phyloP scores from a whole-genome alignment of 1,140 invertebrate species.

The Lasioglossum albipes region DNA sequence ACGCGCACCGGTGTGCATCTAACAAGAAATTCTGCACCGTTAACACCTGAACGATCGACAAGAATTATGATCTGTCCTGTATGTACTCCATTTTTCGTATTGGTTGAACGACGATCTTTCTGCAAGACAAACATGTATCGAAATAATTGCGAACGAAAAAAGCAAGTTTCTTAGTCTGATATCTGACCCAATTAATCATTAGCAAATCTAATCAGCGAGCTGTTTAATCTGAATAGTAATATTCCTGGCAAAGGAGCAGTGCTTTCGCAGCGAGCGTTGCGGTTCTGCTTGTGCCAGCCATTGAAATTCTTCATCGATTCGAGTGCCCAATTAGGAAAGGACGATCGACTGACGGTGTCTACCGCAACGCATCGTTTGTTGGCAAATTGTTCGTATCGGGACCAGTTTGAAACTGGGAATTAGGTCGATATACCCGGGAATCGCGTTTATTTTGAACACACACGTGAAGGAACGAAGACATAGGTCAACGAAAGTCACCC shows the following conservation, averaged over 20 bases:
- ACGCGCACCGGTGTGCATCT: not conserved
- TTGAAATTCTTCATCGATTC: too few species aligned
- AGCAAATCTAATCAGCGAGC: too few species aligned
- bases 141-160: too few species aligned
- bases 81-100: not conserved
- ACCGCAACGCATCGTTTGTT: not conserved
- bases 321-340: not conserved
- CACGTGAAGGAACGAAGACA: slow-evolving; percentile 32
- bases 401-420: slow-evolving; percentile 3
- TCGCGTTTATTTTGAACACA: slow-evolving; percentile 19
- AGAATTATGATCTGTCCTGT: not conserved
- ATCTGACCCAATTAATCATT: too few species aligned
- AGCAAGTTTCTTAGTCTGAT: too few species aligned
- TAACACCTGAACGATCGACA: not conserved
- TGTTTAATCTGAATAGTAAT: too few species aligned
- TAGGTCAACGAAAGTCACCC: slow-evolving; percentile 39
- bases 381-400: slow-evolving; percentile 10
- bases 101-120: too few species aligned
- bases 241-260: too few species aligned
- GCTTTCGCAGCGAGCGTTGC: too few species aligned
- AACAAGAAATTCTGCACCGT: not conserved
- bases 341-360: not conserved
- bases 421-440: not conserved
- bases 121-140: too few species aligned
- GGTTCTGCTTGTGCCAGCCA: too few species aligned